Conservation (phyloP, 2,797 vertebrate species). For the Sebastes matsubarae region DNA sequence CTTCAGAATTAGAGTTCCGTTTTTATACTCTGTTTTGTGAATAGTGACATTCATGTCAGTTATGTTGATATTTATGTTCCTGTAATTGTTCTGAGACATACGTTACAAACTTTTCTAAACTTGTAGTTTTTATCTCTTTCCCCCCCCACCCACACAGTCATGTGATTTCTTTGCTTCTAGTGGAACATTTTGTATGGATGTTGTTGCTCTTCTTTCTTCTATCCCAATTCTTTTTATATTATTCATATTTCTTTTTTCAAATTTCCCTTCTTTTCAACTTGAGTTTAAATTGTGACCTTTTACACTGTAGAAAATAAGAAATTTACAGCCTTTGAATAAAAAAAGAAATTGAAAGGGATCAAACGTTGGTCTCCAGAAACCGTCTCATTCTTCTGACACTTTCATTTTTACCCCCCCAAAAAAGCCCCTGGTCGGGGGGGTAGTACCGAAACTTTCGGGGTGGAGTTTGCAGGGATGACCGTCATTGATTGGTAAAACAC, state of each 20-base stretch:
- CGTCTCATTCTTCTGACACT: neutral
- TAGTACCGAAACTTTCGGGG: no score
- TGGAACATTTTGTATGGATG: slow-evolving; percentile 54
- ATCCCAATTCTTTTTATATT: slow-evolving; percentile 42
- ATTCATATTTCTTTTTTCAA: slow-evolving; percentile 32
- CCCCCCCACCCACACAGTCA: neutral
- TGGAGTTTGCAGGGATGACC: no score
- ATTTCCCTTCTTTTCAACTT: slow-evolving; percentile 42
- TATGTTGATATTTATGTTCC: slow-evolving; percentile 15
- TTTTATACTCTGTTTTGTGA: slow-evolving; percentile 42
- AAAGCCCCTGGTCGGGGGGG: neutral
- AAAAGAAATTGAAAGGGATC: slow-evolving; percentile 35
- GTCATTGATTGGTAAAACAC: no score
- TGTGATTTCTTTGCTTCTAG: slow-evolving; percentile 44
- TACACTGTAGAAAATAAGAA: slow-evolving; percentile 78
- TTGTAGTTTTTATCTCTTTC: slow-evolving; percentile 19
- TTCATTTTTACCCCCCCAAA: no score
- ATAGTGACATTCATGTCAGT: slow-evolving; percentile 42
- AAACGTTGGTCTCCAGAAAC: neutral
- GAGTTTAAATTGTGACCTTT: slow-evolving; percentile 78
- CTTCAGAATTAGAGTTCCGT: slow-evolving; percentile 16
- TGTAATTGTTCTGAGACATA: slow-evolving; percentile 12
- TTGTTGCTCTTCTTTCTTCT: slow-evolving; percentile 53
- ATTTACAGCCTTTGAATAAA: slow-evolving; percentile 77
- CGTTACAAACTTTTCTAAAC: slow-evolving; percentile 14